phyloP scores from a whole-genome alignment of 2,888 invertebrate species.

The Diarsia brunnea region DNA sequence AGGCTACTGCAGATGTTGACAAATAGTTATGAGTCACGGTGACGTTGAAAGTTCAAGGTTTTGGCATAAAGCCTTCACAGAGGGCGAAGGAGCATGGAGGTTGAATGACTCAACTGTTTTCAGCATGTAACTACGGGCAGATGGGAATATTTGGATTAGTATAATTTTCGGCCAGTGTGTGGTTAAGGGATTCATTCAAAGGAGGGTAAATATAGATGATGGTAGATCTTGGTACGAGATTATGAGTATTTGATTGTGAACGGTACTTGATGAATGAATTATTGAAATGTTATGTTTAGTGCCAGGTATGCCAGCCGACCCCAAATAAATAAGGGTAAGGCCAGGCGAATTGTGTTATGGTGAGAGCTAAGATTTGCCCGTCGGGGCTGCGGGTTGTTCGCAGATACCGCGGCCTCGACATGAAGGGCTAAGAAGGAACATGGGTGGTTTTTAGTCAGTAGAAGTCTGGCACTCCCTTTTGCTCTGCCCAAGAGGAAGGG shows the following conservation, averaged over 20 bases:
- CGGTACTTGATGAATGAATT: background rate
- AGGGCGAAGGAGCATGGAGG: constrained; percentile 21
- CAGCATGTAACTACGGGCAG: background rate
- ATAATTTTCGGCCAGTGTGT: constrained; percentile 10
- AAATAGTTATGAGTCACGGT: constrained; percentile 38
- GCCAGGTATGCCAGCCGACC: background rate
- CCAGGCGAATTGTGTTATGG: background rate
- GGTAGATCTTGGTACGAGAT: background rate
- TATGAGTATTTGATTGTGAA: background rate
- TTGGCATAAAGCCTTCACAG: background rate
- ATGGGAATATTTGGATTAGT: background rate
- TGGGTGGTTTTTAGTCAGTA: no score
- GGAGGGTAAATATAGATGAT: background rate
- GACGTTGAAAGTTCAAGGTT: constrained; percentile 40
- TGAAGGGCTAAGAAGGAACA: no score
- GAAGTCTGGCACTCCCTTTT: no score
- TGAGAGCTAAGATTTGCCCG: background rate
- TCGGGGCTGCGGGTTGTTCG: no score
- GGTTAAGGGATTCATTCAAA: background rate
- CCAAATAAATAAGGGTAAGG: background rate
- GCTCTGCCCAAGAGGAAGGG: no score
- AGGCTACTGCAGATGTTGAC: constrained; percentile 29
- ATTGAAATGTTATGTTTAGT: background rate
- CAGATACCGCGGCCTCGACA: no score
- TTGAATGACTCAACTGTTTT: constrained; percentile 30